phyloP scores from a whole-genome alignment of 2,113 vertebrate species.

The Machaerirhynchus nigripectus region DNA sequence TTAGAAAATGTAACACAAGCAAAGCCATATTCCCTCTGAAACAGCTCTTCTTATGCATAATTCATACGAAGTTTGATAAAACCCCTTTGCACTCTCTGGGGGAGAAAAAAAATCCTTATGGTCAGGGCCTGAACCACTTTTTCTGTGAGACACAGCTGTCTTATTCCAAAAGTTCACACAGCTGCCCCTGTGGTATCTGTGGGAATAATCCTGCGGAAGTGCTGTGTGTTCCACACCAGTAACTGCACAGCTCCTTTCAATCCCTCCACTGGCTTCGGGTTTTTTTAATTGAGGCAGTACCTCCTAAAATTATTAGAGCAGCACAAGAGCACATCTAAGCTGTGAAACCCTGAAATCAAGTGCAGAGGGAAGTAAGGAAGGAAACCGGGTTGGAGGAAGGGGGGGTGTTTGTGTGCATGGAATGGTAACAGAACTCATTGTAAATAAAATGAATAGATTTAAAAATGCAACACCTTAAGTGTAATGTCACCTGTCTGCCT shows the following conservation, averaged over 20 bases:
- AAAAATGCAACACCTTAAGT: neutral
- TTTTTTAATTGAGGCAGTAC: neutral
- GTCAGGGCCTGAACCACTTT: neutral
- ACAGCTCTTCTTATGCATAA: neutral
- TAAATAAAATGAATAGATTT: neutral
- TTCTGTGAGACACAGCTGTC: neutral
- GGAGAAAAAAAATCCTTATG: accelerated
- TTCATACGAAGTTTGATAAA: neutral
- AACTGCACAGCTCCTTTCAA: neutral
- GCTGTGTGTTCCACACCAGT: neutral
- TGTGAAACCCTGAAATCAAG: neutral
- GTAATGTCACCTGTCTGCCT: neutral
- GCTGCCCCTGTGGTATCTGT: neutral
- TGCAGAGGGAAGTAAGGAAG: neutral
- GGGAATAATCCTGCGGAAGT: neutral
- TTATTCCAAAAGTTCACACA: neutral
- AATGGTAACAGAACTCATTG: accelerated
- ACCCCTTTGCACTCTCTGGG: neutral
- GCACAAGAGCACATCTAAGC: neutral
- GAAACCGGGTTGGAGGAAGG: neutral
- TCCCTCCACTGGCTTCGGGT: neutral
- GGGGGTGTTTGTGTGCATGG: accelerated
- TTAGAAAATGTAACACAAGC: neutral
- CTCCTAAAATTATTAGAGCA: neutral
- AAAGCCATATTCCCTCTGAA: neutral